Percentiles rank a stretch among this genome's conserved stretches.
These are phyloP conservation scores for Chiroxiphia lanceolata DNA, from an alignment of 2,797 vertebrate species.

Conservation along the genomic window DNA sequence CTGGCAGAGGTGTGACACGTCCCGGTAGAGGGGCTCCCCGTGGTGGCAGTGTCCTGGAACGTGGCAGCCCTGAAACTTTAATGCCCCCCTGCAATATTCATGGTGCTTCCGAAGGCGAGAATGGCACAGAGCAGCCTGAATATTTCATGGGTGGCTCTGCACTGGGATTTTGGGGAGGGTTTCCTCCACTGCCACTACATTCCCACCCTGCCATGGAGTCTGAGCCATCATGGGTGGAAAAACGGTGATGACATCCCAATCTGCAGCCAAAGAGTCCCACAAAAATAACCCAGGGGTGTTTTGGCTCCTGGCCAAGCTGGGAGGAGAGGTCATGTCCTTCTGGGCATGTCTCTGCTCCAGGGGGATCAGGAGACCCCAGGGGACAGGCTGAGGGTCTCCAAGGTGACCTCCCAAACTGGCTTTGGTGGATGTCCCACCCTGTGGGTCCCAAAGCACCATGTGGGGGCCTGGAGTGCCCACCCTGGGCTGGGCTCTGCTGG, in stretches of 20 bases:
- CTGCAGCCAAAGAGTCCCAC: background rate
- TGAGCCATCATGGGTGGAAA: rapidly evolving
- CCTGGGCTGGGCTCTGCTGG: background rate
- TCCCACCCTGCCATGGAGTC: background rate
- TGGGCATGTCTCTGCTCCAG: background rate
- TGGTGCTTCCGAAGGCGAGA: background rate
- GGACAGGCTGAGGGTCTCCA: background rate
- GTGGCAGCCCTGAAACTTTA: slow-evolving; percentile 10
- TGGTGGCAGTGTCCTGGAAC: background rate
- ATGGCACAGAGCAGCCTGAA: background rate
- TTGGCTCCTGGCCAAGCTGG: rapidly evolving
- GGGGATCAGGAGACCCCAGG: rapidly evolving
- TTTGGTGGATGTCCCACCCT: background rate
- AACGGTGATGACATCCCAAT: background rate
- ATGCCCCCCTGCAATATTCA: slow-evolving; percentile 54
- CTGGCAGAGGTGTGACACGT: rapidly evolving
- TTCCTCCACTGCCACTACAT: rapidly evolving
- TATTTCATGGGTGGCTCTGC: slow-evolving; percentile 8
- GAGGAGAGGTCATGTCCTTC: background rate
- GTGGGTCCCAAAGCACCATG: rapidly evolving
- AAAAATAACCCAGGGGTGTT: background rate
- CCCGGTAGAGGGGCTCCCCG: rapidly evolving
- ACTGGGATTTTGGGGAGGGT: background rate
- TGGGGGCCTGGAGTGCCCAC: too few species aligned
- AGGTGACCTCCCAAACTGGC: background rate